Percentiles rank a stretch among this genome's conserved stretches.
Evolutionary conservation across 2,888 invertebrate genomes (phyloP).

Genomic region (Mesorhabditis sp.): DNA sequence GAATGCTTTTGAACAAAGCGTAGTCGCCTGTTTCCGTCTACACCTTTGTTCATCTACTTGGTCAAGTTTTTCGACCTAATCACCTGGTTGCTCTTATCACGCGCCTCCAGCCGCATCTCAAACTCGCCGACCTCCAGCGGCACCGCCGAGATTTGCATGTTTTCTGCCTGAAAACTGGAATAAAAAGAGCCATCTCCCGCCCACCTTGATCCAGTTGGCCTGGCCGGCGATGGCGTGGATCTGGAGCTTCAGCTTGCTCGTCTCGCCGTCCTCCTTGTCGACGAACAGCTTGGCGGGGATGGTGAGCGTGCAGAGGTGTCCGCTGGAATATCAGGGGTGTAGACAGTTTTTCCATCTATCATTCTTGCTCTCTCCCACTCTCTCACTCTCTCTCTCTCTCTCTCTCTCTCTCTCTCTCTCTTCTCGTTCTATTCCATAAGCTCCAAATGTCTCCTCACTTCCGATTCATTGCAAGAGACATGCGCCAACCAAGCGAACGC

Average conservation of each 20-base stretch:
- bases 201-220: conserved; percentile 13
- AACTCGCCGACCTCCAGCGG: conserved; percentile 44
- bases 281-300: conserved; percentile 48
- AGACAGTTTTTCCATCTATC: no score
- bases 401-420: no score
- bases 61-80: neutral
- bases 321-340: conserved; percentile 22
- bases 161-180: conserved; percentile 6
- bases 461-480: no score
- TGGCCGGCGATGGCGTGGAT: conserved; percentile 25
- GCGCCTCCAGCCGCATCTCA: conserved; percentile 48
- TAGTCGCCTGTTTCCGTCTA: no score
- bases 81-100: conserved; percentile 36
- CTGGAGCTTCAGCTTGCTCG: conserved; percentile 31
- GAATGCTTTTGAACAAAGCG: no score
- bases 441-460: no score
- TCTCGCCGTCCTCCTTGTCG: conserved; percentile 50
- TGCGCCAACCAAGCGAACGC: no score
- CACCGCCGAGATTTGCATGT: conserved; percentile 35
- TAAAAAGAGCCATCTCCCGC: neutral
- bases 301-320: conserved; percentile 37
- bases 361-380: no score
- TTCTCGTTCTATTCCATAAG: no score
- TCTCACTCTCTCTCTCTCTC: no score
- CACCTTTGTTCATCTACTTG: no score